Base-by-base conservation (phyloP, 2,797 vertebrate species). In the Diplodus puntazzo region DNA sequence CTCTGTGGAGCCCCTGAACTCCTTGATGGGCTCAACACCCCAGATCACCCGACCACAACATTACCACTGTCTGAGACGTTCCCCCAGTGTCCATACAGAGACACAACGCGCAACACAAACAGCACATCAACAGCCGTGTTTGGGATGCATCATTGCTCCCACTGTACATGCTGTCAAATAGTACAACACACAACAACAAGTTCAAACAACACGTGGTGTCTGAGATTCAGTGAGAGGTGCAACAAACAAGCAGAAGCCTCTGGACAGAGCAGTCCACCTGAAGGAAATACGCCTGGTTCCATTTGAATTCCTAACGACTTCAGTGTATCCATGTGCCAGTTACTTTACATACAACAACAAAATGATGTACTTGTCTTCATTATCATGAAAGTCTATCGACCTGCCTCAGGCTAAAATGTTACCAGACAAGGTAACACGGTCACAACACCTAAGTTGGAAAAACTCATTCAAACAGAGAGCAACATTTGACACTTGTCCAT, bases 11-110 rank as follows among this genome's bases (percentile, higher is more conserved):
- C 54, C 59, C 53, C n/a, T 21, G 7, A 10, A 50, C 66, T 48
- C 60, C 12, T 49, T 27, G 60, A 65, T 34, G 42, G 7, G n/a
- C 57, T 61, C 18, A 9, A 43, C 59, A 13, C 14, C 34, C 13
- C 17, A 2, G 27, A 49, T 18, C 30, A 60, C 23, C 25, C 17
- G 0, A 63, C 17, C 42, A 39, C 21, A 70, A 43, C 61, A 16
- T n/a, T 11, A 61, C 34, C 55, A 7, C 21, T 3, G 25, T 63
- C 58, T 69, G 50, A 61, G 20, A 16, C 1, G 17, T 69, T 72
- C 60, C 66, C 62, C 30, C 75, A 50, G 59, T 1, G 71, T 65
- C 70, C 55, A 55, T 2, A 23, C 67, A 59, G 67, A 81, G 43
- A 57, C 69, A 57, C 52, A 48, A 66, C 20, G 49, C 53, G 46